Conservation (phyloP, 2,888 invertebrate genomes). For the Chrysolina americana region DNA sequence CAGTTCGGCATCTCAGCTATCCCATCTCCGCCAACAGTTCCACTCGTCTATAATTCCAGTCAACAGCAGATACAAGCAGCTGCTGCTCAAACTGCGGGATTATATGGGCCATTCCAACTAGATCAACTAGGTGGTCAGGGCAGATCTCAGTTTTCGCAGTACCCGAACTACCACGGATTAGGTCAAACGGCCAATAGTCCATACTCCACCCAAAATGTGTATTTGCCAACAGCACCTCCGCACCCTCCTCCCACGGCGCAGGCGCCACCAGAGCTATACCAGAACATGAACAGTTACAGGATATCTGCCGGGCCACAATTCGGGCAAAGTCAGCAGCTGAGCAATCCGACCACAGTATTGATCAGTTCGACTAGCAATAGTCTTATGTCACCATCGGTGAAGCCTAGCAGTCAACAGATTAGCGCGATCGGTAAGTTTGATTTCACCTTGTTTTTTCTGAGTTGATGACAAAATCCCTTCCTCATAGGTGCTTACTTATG, state of each 20-base stretch:
- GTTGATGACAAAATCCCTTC: not conserved
- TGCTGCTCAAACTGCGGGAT: constrained; percentile 81
- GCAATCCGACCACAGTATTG: constrained; percentile 89
- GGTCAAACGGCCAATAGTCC: constrained; percentile 74
- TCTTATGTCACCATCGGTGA: constrained; percentile 90
- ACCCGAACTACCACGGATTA: constrained; percentile 75
- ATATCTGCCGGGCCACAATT: constrained; percentile 76
- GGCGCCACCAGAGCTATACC: constrained; percentile 82
- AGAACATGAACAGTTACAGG: constrained; percentile 68
- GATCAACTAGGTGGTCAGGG: constrained; percentile 78
- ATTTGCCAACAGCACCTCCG: constrained; percentile 70
- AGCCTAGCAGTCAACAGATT: constrained; percentile 82
- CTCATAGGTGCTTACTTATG: constrained; percentile 22
- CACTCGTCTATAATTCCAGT: constrained; percentile 86
- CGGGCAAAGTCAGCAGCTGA: constrained; percentile 86
- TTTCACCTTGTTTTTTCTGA: constrained; percentile 6
- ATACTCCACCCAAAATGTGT: constrained; percentile 77
- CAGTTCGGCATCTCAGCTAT: constrained; percentile 89
- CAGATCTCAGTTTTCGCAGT: constrained; percentile 84
- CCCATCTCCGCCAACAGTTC: constrained; percentile 88
- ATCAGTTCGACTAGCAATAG: constrained; percentile 84
- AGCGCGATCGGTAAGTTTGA: constrained; percentile 81
- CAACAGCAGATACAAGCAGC: constrained; percentile 79
- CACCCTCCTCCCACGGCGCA: constrained; percentile 72
- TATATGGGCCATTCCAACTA: constrained; percentile 87